Conservation (phyloP, 2,797 vertebrate species). For the Coregonus ussuriensis region DNA sequence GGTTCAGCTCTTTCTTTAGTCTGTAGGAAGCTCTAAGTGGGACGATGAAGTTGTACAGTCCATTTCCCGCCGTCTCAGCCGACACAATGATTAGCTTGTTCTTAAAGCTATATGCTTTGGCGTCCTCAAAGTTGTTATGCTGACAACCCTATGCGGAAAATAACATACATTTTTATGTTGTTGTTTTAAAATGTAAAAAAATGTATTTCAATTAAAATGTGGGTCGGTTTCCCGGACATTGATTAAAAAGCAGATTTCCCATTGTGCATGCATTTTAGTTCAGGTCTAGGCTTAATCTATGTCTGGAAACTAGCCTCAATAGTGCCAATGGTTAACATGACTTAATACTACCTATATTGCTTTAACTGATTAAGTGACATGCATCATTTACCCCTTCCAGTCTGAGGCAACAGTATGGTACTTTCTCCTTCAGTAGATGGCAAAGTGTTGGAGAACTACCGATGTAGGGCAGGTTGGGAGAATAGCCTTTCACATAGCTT, state of each 20-base stretch:
- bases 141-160: slow-evolving; percentile 82
- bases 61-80: slow-evolving; percentile 89
- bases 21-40: slow-evolving; percentile 93
- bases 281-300: too few species aligned
- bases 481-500: slow-evolving; percentile 93
- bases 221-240: not conserved
- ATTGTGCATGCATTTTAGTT: too few species aligned
- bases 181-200: not conserved
- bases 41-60: slow-evolving; percentile 94
- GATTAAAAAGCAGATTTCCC: not conserved
- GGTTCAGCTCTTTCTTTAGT: slow-evolving; percentile 87
- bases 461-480: slow-evolving; percentile 93
- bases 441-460: slow-evolving; percentile 92
- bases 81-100: slow-evolving; percentile 95
- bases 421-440: slow-evolving; percentile 88
- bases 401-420: slow-evolving; percentile 89
- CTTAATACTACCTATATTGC: not conserved
- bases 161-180: slow-evolving; percentile 25
- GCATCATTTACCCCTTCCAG: slow-evolving; percentile 87
- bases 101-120: slow-evolving; percentile 94
- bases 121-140: slow-evolving; percentile 93
- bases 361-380: slow-evolving; percentile 56
- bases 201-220: not conserved
- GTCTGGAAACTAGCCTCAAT: too few species aligned
- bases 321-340: too few species aligned